Evolutionary conservation across 2,888 invertebrate genomes (phyloP).

Genomic region (Pollenia amentaria): DNA sequence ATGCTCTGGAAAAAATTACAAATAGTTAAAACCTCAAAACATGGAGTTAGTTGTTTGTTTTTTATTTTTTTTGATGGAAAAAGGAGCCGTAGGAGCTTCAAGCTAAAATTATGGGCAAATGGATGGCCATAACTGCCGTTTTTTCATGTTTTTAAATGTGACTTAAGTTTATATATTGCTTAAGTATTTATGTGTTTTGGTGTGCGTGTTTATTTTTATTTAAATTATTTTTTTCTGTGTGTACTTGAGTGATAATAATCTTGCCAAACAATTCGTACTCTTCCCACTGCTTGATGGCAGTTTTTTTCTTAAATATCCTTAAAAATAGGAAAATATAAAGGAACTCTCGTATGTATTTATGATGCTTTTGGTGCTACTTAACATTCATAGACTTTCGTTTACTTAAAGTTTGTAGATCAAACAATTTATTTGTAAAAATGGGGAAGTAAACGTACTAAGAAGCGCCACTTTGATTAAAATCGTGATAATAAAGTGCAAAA

Average conservation of each 20-base stretch:
- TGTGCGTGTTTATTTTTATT: not conserved
- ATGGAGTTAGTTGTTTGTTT: not conserved
- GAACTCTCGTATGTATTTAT: not conserved
- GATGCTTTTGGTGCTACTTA: not conserved
- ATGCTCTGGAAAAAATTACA: not conserved
- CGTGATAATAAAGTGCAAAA: no score
- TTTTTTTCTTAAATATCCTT: constrained; percentile 27
- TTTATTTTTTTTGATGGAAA: not conserved
- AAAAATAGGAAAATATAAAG: not conserved
- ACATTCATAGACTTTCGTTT: constrained; percentile 40
- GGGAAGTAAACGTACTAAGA: not conserved
- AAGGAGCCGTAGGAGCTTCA: not conserved
- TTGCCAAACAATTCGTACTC: constrained; percentile 6
- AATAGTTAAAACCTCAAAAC: constrained; percentile 27
- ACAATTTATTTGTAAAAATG: constrained; percentile 8
- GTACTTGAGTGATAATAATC: constrained; percentile 38
- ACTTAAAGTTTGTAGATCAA: constrained; percentile 29
- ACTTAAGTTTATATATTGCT: not conserved
- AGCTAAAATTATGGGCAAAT: constrained; percentile 15
- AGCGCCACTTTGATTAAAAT: no score
- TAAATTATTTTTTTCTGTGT: constrained; percentile 18
- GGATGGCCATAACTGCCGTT: constrained; percentile 46
- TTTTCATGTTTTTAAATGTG: constrained; percentile 12
- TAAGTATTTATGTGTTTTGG: constrained; percentile 20
- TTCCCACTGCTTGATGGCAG: not conserved